Base-by-base conservation (phyloP, 1,140 invertebrate genomes). In the Panulirus ornatus region DNA sequence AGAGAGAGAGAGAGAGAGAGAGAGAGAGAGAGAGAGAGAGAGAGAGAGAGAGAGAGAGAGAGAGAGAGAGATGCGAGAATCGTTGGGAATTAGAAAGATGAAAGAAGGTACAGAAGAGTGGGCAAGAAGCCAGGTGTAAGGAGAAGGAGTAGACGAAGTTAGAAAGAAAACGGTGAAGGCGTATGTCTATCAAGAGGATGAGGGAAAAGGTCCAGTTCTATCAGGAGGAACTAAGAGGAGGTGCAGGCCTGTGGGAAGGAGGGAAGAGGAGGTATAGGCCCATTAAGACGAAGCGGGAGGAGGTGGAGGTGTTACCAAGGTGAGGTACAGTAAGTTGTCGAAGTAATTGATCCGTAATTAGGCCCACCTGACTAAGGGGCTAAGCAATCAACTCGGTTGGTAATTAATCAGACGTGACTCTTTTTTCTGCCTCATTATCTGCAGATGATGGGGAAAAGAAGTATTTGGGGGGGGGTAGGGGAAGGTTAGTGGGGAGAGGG, bases 31-130 rank as follows among this genome's bases (percentile, higher is more conserved):
- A 79, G 44, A 79, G 44, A 79, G 76, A 79, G 42, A 79, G 76
- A 79, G 76, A 79, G 76, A 79, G 76, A 79, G 76, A 79, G 76
- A 79, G 44, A 79, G 76, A 79, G 44, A 79, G 76, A 79, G 44
- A 79, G 44, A 79, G 76, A 79, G 76, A 79, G 44, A 54, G 42
- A 51, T n/a, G n/a, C n/a, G n/a, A n/a, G n/a, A n/a, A n/a, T n/a
- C n/a, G n/a, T n/a, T n/a, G n/a, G n/a, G n/a, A n/a, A n/a, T n/a
- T n/a, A n/a, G n/a, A n/a, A n/a, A n/a, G n/a, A n/a, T n/a, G n/a
- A n/a, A n/a, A n/a, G n/a, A n/a, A n/a, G n/a, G n/a, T n/a, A n/a
- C n/a, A n/a, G n/a, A n/a, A n/a, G n/a, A n/a, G n/a, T n/a, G n/a
- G n/a, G n/a, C n/a, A n/a, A n/a, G n/a, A n/a, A n/a, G n/a, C n/a